Conservation (phyloP, 1,140 invertebrate species). For the Nephila pilipes region DNA sequence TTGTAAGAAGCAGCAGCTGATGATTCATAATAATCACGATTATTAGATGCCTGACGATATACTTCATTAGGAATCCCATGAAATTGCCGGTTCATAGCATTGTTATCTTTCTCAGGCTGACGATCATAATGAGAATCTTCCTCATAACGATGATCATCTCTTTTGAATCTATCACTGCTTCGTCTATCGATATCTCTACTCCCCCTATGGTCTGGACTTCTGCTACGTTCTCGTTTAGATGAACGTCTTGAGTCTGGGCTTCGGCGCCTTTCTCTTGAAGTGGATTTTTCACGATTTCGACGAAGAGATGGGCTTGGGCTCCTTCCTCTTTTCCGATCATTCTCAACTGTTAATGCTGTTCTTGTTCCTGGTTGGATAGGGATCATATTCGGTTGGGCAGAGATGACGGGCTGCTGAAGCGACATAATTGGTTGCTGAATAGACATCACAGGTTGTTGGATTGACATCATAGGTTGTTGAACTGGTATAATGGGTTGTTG, state of each 20-base stretch:
- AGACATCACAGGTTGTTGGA: background rate
- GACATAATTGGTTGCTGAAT: background rate
- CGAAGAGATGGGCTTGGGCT: constrained; percentile 38
- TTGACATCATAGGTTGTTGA: background rate
- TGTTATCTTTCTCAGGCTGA: background rate
- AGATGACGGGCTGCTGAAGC: background rate
- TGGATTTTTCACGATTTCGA: constrained; percentile 4
- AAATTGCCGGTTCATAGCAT: background rate
- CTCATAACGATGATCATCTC: constrained; percentile 62
- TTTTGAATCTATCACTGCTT: constrained; percentile 44
- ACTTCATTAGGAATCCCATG: background rate
- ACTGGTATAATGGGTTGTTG: background rate
- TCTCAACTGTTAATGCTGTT: background rate
- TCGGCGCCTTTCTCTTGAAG: constrained; percentile 1
- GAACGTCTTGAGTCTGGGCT: background rate
- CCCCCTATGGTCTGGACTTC: constrained; percentile 61
- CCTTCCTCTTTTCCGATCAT: constrained; percentile 21
- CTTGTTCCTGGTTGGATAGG: background rate
- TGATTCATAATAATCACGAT: background rate
- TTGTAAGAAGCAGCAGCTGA: background rate
- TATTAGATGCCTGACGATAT: background rate
- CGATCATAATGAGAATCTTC: constrained; percentile 34
- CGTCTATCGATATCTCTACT: constrained; percentile 77
- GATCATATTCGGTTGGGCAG: background rate
- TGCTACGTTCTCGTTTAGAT: constrained; percentile 75